phyloP scores from a whole-genome alignment of 1,140 invertebrate genomes.

The Ceratosolen solmsi region DNA sequence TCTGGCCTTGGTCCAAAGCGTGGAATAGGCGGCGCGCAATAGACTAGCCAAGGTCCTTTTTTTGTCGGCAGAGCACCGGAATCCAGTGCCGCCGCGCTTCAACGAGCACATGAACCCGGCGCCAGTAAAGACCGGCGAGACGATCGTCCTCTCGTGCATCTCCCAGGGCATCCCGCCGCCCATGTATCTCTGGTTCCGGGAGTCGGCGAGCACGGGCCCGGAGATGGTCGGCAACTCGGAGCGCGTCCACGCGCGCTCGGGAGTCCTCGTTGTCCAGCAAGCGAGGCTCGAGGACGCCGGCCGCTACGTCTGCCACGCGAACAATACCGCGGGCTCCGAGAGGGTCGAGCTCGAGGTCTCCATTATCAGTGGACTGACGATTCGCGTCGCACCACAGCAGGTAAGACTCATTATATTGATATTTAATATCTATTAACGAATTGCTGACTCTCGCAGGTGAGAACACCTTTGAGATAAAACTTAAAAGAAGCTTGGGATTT shows the following conservation, averaged over 20 bases:
- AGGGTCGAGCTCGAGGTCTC: conserved; percentile 85
- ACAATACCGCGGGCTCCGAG: conserved; percentile 90
- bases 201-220: conserved; percentile 65
- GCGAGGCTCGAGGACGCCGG: conserved; percentile 85
- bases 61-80: conserved; percentile 67
- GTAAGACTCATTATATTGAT: no score
- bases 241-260: conserved; percentile 74
- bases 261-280: conserved; percentile 77
- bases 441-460: no score
- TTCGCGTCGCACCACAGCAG: conserved; percentile 72
- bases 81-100: conserved; percentile 71
- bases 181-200: conserved; percentile 73
- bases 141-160: conserved; percentile 73
- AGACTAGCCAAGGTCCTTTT: background rate
- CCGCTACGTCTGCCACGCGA: conserved; percentile 88
- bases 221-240: conserved; percentile 69
- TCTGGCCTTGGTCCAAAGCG: background rate
- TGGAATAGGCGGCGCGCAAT: background rate
- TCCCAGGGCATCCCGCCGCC: conserved; percentile 74
- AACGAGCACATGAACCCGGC: conserved; percentile 72
- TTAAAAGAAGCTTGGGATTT: no score
- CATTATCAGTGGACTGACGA: conserved; percentile 74
- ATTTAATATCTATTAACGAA: no score
- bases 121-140: conserved; percentile 72
- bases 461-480: no score